These are phyloP conservation scores for Melitaea cinxia DNA, from an alignment of 1,140 invertebrate species.

Conservation along the genomic window DNA sequence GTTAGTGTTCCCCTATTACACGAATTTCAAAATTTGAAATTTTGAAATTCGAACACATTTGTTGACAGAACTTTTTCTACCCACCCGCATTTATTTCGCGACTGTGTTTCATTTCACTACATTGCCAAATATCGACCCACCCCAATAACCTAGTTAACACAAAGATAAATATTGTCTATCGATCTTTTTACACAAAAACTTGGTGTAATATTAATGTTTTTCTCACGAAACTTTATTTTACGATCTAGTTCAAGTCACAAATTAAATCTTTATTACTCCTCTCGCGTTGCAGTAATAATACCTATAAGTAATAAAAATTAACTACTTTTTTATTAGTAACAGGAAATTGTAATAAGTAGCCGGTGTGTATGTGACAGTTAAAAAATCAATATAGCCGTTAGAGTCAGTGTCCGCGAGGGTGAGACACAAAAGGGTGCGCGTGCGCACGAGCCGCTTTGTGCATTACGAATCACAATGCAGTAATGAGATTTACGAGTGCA, in stretches of 20 bases:
- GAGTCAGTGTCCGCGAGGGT: slow-evolving; percentile 68
- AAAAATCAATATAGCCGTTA: slow-evolving; percentile 77
- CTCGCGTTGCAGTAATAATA: too few relatives aligned
- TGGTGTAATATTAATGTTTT: not conserved
- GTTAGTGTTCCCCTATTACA: slow-evolving; percentile 72
- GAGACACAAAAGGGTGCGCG: slow-evolving; percentile 62
- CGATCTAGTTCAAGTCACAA: too few relatives aligned
- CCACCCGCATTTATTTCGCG: slow-evolving; percentile 44
- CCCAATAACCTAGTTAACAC: slow-evolving; percentile 12
- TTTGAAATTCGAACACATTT: slow-evolving; percentile 62
- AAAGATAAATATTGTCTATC: not conserved
- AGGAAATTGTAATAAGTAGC: slow-evolving; percentile 23
- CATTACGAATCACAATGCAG: slow-evolving; percentile 33
- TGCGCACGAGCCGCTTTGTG: slow-evolving; percentile 51
- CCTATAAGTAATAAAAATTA: not conserved
- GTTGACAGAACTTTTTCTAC: slow-evolving; percentile 56
- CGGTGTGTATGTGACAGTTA: slow-evolving; percentile 67
- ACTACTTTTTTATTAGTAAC: not conserved
- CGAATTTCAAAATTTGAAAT: slow-evolving; percentile 59
- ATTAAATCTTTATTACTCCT: too few relatives aligned
- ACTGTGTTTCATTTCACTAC: slow-evolving; percentile 29
- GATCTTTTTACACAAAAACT: not conserved
- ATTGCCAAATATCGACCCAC: not conserved
- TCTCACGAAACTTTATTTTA: not conserved
- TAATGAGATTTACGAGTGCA: slow-evolving; percentile 33